Conservation (phyloP, 2,888 invertebrate species). For the Norana najaformis region DNA sequence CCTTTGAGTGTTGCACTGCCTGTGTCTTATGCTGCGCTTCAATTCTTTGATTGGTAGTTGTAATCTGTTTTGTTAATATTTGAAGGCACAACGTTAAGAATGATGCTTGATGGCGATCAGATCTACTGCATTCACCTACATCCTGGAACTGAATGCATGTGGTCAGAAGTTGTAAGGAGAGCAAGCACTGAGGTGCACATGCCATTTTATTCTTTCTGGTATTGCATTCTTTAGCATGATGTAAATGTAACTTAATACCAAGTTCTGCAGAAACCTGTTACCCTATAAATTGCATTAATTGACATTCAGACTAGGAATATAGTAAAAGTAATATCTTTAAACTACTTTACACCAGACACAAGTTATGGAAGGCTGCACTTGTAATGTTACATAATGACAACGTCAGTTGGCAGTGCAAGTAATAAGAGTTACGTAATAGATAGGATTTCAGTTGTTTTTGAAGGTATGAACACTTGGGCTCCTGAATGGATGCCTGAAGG, state of each 20-base stretch:
- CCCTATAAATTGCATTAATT: not conserved
- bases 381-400: too few relatives aligned
- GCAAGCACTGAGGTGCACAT: not conserved
- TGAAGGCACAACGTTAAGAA: not conserved
- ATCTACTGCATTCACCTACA: slow-evolving; percentile 5
- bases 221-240: not conserved
- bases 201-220: not conserved
- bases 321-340: not conserved
- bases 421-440: too few relatives aligned
- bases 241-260: not conserved
- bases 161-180: not conserved
- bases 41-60: not conserved
- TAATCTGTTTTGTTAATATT: not conserved
- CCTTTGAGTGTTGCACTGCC: too few relatives aligned
- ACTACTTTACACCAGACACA: too few relatives aligned
- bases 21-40: too few relatives aligned
- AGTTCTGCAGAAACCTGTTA: not conserved
- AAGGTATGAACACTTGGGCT: too few relatives aligned
- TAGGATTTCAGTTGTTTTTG: too few relatives aligned
- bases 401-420: too few relatives aligned
- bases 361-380: too few relatives aligned
- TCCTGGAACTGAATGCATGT: not conserved
- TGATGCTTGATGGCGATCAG: not conserved
- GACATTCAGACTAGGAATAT: not conserved
- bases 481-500: too few relatives aligned